A percentile compares a stretch with the other conserved stretches of the same genome.
phyloP scores from a whole-genome alignment of 1,140 invertebrate genomes.

The Armadillidium nasatum region DNA sequence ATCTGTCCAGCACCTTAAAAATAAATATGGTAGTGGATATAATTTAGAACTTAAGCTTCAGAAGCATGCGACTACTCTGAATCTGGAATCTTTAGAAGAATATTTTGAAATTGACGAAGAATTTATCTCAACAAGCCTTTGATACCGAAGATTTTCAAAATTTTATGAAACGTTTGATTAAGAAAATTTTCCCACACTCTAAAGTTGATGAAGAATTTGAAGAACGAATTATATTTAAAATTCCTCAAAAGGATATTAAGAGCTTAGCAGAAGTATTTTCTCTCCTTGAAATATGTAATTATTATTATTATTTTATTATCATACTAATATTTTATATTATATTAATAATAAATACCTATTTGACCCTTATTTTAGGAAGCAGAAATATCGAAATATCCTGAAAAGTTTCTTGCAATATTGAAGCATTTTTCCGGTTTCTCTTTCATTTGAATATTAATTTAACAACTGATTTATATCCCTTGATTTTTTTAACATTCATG shows the following conservation, averaged over 20 bases:
- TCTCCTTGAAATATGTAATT: constrained; percentile 69
- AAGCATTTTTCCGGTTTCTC: constrained; percentile 1
- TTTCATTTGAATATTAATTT: not conserved
- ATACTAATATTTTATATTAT: no score
- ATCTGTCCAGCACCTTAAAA: constrained; percentile 74
- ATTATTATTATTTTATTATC: not conserved
- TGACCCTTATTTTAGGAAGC: no score
- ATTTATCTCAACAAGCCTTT: no score
- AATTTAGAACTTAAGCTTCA: constrained; percentile 72
- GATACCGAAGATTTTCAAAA: no score
- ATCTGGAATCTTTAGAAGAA: no score
- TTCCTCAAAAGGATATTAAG: constrained; percentile 67
- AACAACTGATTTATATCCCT: not conserved
- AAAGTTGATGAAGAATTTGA: constrained; percentile 71
- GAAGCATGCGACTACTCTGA: no score
- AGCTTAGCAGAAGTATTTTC: constrained; percentile 72
- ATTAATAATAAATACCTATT: no score
- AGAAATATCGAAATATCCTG: no score
- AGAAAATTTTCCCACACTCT: constrained; percentile 64
- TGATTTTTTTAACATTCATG: not conserved
- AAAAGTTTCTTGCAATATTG: no score
- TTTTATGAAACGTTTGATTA: constrained; percentile 16
- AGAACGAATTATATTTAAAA: constrained; percentile 70
- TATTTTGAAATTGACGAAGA: no score
- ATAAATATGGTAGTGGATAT: constrained; percentile 73